Percentiles rank a stretch among this genome's conserved stretches.
Evolutionary conservation across 2,113 vertebrate genomes (phyloP).

Genomic region (Ptilonorhynchus violaceus): DNA sequence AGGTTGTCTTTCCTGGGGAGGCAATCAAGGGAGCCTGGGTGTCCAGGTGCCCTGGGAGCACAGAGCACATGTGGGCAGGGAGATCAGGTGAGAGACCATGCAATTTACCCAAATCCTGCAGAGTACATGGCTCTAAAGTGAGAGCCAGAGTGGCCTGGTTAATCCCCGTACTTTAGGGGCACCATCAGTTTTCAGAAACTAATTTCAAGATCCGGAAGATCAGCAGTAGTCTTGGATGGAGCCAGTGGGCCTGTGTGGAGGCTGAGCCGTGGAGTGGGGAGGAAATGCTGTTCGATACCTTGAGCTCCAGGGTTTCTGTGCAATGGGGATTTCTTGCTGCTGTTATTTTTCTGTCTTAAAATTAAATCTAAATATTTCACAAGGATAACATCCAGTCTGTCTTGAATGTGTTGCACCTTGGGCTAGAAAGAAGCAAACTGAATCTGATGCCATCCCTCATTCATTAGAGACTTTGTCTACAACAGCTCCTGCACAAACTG

Average conservation of each 20-base stretch:
- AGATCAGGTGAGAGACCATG: not conserved
- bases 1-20: not conserved
- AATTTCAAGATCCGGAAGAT: not conserved
- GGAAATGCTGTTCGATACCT: not conserved
- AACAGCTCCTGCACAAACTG: not conserved
- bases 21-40: not conserved
- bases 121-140: not conserved
- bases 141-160: not conserved
- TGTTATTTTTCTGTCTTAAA: not conserved
- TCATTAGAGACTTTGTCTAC: not conserved
- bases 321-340: not conserved
- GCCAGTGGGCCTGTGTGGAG: not conserved
- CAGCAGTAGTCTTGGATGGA: not conserved
- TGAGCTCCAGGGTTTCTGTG: not conserved
- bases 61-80: fast-evolving
- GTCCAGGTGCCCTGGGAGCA: not conserved
- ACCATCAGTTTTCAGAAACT: not conserved
- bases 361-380: not conserved
- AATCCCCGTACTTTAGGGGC: not conserved
- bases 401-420: not conserved
- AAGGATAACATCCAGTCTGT: not conserved
- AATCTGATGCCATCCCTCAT: not conserved
- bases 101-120: not conserved
- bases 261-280: not conserved
- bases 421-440: not conserved